Conservation (phyloP, 1,140 invertebrate species). For the Propsilocerus akamusi region DNA sequence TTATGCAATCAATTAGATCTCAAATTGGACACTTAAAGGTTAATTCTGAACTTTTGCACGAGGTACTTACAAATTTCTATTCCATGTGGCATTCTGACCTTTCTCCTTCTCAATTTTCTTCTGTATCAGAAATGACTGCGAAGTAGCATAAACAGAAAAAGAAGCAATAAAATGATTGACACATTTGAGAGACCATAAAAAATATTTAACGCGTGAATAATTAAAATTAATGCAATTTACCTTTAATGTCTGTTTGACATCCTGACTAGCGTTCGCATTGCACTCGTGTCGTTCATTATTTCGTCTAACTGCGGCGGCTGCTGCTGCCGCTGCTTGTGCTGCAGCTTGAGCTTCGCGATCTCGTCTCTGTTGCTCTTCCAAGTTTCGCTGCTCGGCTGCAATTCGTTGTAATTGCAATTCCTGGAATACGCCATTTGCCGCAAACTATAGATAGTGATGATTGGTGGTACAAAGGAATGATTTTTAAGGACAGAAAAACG, state of each 20-base stretch:
- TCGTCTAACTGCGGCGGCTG: conserved; percentile 44
- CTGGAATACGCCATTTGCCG: conserved; percentile 29
- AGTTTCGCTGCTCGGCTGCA: conserved; percentile 40
- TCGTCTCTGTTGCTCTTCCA: conserved; percentile 25
- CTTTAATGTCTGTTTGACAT: conserved; percentile 88
- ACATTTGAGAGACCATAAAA: too few relatives aligned
- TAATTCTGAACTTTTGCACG: not conserved
- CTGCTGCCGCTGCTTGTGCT: conserved; percentile 40
- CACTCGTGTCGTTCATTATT: conserved; percentile 88
- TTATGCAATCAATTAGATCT: not conserved
- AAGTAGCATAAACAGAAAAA: not conserved
- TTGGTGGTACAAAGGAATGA: too few relatives aligned
- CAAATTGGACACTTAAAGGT: not conserved
- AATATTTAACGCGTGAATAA: not conserved
- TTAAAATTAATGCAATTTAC: conserved; percentile 26
- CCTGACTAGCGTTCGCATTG: conserved; percentile 84
- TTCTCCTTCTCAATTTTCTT: conserved; percentile 11
- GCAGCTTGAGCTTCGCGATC: too few relatives aligned
- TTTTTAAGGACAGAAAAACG: conserved; percentile 6
- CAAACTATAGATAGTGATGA: conserved; percentile 17
- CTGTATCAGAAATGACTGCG: not conserved
- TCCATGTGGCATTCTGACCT: not conserved
- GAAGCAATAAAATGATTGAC: not conserved
- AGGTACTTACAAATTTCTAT: conserved; percentile 3
- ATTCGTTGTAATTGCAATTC: conserved; percentile 71